Conservation (phyloP, 2,888 invertebrate species). For the Clanis bilineata region DNA sequence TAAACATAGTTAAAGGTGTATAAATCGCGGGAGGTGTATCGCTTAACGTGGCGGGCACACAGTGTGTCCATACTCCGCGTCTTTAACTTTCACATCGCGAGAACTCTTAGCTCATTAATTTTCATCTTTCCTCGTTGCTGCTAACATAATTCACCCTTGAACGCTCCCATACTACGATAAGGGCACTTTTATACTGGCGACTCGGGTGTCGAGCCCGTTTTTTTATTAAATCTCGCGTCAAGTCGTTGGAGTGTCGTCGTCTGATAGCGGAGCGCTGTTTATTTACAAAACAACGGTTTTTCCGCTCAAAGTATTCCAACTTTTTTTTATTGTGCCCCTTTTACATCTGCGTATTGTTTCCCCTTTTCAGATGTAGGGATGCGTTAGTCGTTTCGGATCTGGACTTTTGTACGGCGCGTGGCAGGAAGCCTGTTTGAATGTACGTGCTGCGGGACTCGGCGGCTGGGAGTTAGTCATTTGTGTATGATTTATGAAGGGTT, state of each 20-base stretch:
- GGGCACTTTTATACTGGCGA: constrained; percentile 63
- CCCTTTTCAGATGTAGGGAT: constrained; percentile 53
- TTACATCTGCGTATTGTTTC: constrained; percentile 53
- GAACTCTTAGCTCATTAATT: constrained; percentile 79
- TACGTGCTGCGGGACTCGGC: background rate
- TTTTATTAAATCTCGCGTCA: constrained; percentile 72
- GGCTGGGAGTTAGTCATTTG: background rate
- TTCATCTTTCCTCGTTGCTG: constrained; percentile 75
- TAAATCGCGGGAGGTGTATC: too few relatives aligned
- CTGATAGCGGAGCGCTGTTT: constrained; percentile 75
- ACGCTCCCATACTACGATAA: constrained; percentile 78
- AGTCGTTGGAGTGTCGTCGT: constrained; percentile 75
- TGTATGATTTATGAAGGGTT: background rate
- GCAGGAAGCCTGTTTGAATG: background rate
- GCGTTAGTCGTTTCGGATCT: constrained; percentile 51
- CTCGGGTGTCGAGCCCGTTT: constrained; percentile 48
- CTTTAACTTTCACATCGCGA: constrained; percentile 36
- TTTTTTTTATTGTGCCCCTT: constrained; percentile 50
- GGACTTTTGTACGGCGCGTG: constrained; percentile 14
- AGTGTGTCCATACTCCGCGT: constrained; percentile 3
- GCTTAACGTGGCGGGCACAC: background rate
- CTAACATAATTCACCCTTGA: constrained; percentile 79
- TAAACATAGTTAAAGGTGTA: too few relatives aligned
- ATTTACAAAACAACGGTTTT: constrained; percentile 77
- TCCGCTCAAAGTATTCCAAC: constrained; percentile 63